phyloP scores from a whole-genome alignment of 2,888 invertebrate species.

The Ophion slaviceki region DNA sequence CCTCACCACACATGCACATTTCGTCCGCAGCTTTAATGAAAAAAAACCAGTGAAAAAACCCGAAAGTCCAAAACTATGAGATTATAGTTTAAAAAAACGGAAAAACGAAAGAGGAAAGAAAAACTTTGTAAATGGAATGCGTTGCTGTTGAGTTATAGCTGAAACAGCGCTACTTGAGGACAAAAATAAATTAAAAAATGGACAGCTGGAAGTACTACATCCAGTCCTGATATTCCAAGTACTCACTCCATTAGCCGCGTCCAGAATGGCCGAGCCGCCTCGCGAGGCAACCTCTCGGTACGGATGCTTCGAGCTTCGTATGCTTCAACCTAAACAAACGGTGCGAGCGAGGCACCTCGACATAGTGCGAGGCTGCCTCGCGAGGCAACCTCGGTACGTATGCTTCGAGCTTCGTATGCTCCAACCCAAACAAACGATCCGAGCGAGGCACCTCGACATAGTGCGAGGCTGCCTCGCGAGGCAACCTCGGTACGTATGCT shows the following conservation, averaged over 20 bases:
- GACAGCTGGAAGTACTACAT: slow-evolving; percentile 73
- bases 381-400: no score
- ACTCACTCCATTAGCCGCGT: slow-evolving; percentile 75
- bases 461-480: no score
- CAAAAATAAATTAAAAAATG: slow-evolving; percentile 65
- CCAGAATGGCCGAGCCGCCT: no score
- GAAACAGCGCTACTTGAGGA: slow-evolving; percentile 56
- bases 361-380: no score
- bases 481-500: no score
- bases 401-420: no score
- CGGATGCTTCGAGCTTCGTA: no score
- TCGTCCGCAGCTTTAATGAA: slow-evolving; percentile 6
- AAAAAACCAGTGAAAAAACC: slow-evolving; percentile 42
- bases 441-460: no score
- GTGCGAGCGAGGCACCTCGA: no score
- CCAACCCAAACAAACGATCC: no score
- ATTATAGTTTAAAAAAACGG: slow-evolving; percentile 70
- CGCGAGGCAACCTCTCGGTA: no score
- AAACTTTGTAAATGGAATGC: slow-evolving; percentile 78
- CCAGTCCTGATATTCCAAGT: slow-evolving; percentile 81
- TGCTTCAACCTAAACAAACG: no score
- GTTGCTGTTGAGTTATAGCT: slow-evolving; percentile 70
- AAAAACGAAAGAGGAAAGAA: not conserved
- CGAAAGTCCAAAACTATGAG: slow-evolving; percentile 70
- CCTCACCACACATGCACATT: slow-evolving; percentile 7